phyloP scores from a whole-genome alignment of 2,888 invertebrate genomes.

The Therioaphis trifolii region DNA sequence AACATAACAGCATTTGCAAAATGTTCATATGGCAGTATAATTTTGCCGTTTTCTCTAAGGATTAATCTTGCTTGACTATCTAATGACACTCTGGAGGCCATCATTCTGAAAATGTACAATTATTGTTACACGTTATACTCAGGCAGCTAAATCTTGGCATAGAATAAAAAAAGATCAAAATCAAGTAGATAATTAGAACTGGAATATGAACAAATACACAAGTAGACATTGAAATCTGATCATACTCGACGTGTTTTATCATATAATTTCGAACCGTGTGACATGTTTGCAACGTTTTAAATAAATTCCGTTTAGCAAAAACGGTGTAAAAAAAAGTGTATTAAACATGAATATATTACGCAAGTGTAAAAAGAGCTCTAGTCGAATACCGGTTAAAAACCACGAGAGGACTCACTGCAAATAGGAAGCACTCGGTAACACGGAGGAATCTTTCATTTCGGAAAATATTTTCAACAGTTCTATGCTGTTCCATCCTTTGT shows the following conservation, averaged over 20 bases:
- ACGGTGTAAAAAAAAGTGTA: no score
- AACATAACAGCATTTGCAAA: constrained; percentile 92
- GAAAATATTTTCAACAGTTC: constrained; percentile 86
- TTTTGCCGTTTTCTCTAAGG: constrained; percentile 87
- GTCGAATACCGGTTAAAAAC: no score
- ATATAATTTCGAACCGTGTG: no score
- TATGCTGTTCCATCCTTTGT: constrained; percentile 90
- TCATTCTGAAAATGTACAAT: constrained; percentile 80
- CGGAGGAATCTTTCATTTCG: constrained; percentile 86
- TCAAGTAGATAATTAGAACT: no score
- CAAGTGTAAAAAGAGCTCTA: neutral
- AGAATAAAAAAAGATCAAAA: no score
- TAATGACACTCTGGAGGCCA: constrained; percentile 85
- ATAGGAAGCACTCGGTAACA: constrained; percentile 88
- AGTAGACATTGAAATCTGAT: no score
- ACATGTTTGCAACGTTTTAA: no score
- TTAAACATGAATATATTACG: neutral
- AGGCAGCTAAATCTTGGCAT: no score
- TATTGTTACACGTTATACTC: no score
- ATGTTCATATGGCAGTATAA: constrained; percentile 88
- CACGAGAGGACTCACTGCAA: constrained; percentile 77
- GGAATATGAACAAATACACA: no score
- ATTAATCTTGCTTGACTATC: constrained; percentile 87
- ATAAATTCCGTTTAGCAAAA: no score
- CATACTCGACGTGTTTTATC: no score